phyloP scores from a whole-genome alignment of 2,797 vertebrate genomes.

The Tachyglossus aculeatus region DNA sequence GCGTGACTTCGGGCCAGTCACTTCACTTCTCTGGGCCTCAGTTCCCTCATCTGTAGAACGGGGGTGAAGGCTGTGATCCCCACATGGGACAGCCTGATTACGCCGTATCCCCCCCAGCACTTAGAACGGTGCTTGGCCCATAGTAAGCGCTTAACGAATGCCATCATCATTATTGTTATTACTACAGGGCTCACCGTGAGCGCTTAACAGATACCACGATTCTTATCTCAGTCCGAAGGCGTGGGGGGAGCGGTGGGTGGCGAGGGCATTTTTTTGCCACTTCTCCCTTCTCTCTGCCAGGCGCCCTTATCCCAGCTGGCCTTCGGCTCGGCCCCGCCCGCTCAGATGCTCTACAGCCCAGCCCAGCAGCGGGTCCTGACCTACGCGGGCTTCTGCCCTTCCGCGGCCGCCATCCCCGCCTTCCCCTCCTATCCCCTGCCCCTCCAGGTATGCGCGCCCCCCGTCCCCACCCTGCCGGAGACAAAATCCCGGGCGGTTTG shows the following conservation, averaged over 20 bases:
- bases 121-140: no score
- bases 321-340: slow-evolving; percentile 77
- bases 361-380: slow-evolving; percentile 90
- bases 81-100: no score
- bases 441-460: slow-evolving; percentile 79
- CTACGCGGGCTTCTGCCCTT: slow-evolving; percentile 82
- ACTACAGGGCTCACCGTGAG: no score
- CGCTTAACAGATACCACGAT: not conserved
- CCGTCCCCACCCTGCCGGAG: not conserved
- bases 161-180: no score
- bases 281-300: slow-evolving; percentile 57
- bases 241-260: not conserved
- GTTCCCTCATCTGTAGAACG: no score
- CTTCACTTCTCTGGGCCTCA: no score
- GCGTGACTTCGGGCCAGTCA: no score
- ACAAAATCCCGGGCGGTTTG: no score
- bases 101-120: no score
- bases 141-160: no score
- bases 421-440: slow-evolving; percentile 87
- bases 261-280: not conserved
- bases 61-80: no score
- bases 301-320: slow-evolving; percentile 77
- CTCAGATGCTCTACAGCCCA: slow-evolving; percentile 91
- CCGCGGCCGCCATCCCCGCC: slow-evolving; percentile 77
- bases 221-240: not conserved